Percentiles rank a stretch among this genome's conserved stretches.
Evolutionary conservation across 2,888 invertebrate species (phyloP).

Genomic region (Hecatera dysodea): DNA sequence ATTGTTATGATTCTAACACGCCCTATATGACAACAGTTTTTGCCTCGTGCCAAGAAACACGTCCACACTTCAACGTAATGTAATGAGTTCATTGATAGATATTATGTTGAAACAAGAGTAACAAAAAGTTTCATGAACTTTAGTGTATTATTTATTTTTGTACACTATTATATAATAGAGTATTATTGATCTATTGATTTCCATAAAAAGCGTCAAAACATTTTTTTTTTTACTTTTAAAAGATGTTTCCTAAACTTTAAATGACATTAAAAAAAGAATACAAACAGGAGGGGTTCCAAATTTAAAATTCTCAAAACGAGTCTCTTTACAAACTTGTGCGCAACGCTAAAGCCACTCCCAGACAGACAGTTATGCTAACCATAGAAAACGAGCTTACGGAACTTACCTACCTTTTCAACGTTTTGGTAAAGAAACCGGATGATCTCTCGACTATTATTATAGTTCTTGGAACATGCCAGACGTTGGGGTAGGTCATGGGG

Average conservation of each 20-base stretch:
- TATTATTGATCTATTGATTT: no score
- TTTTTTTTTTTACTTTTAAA: no score
- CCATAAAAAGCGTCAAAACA: no score
- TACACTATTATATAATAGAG: background rate
- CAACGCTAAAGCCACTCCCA: slow-evolving; percentile 48
- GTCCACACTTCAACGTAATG: slow-evolving; percentile 8
- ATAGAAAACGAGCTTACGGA: slow-evolving; percentile 57
- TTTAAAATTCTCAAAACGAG: slow-evolving; percentile 12
- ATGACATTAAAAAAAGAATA: background rate
- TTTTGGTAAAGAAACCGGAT: slow-evolving; percentile 69
- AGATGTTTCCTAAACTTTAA: background rate
- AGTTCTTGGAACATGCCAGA: slow-evolving; percentile 49
- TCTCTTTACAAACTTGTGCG: slow-evolving; percentile 14
- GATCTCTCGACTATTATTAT: slow-evolving; percentile 49
- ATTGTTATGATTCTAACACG: slow-evolving; percentile 15
- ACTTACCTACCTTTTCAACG: slow-evolving; percentile 58
- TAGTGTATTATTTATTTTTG: background rate
- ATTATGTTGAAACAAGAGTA: no score
- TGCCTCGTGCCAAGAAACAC: slow-evolving; percentile 29
- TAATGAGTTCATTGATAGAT: background rate
- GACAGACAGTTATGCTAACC: slow-evolving; percentile 58
- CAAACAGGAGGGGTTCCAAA: background rate
- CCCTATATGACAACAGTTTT: background rate
- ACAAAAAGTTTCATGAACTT: background rate
- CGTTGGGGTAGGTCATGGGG: slow-evolving; percentile 84